These are phyloP conservation scores for Linnaemya tessellans DNA, from an alignment of 2,888 invertebrate species.

Conservation along the genomic window DNA sequence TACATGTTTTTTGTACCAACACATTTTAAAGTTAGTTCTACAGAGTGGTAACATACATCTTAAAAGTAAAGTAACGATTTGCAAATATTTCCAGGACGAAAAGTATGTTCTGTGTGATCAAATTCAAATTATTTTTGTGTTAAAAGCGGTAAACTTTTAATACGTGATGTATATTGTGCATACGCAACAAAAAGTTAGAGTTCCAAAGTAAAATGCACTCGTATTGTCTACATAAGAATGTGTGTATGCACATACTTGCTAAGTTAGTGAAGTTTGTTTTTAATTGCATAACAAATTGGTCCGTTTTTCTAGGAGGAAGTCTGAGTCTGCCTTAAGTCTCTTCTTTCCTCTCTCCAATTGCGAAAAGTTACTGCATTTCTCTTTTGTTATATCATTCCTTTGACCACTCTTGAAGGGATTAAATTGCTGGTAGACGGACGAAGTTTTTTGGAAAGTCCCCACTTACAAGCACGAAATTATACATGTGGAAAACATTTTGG, in stretches of 20 bases:
- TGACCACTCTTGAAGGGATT: no score
- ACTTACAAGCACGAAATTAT: no score
- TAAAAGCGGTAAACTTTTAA: not conserved
- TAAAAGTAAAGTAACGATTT: not conserved
- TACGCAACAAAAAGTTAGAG: not conserved
- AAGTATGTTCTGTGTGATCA: not conserved
- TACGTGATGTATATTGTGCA: not conserved
- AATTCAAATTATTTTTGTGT: not conserved
- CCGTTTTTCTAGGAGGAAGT: no score
- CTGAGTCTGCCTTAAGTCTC: no score
- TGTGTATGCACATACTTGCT: not conserved
- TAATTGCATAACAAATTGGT: slow-evolving; percentile 19
- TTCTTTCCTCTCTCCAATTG: no score
- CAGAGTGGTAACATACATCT: not conserved
- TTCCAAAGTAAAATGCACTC: not conserved
- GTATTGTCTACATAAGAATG: not conserved
- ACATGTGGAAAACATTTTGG: no score
- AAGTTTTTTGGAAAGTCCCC: no score
- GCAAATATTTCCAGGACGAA: not conserved
- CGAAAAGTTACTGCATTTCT: no score
- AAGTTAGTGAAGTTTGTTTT: not conserved
- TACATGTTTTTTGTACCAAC: not conserved
- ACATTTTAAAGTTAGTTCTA: no score
- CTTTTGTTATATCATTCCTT: no score
- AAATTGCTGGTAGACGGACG: no score